Conservation (phyloP, 1,140 invertebrate genomes). For the Lordiphosa clarofinis region DNA sequence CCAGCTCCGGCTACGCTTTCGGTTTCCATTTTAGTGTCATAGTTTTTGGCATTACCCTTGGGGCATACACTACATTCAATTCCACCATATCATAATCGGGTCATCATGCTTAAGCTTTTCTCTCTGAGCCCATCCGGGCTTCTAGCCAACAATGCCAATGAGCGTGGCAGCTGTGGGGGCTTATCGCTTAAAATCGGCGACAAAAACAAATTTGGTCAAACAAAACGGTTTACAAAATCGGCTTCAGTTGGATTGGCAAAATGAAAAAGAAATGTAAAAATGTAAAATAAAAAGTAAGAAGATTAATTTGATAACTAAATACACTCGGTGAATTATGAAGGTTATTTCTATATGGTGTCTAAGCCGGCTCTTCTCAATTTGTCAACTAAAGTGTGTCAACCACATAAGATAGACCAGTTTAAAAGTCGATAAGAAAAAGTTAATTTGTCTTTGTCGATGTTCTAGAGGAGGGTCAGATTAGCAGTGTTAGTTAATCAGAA, state of each 20-base stretch:
- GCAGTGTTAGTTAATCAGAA: no score
- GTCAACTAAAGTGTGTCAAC: no score
- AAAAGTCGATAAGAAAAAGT: no score
- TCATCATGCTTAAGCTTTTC: slow-evolving; percentile 29
- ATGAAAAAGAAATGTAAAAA: slow-evolving; percentile 1
- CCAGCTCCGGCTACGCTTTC: background rate
- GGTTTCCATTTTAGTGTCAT: slow-evolving; percentile 23
- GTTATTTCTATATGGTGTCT: no score
- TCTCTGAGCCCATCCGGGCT: slow-evolving; percentile 4
- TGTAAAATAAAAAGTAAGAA: no score
- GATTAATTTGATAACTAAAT: no score
- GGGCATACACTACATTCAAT: slow-evolving; percentile 24
- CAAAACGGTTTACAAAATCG: slow-evolving; percentile 28
- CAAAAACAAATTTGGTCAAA: slow-evolving; percentile 29
- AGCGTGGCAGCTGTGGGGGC: slow-evolving; percentile 1
- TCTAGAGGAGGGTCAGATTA: no score
- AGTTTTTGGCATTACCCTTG: slow-evolving; percentile 12
- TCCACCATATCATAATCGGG: slow-evolving; percentile 47
- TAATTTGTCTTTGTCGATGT: no score
- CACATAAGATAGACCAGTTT: no score
- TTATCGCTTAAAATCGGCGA: slow-evolving; percentile 25
- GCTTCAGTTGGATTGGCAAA: slow-evolving; percentile 26
- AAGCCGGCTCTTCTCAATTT: no score
- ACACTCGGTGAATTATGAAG: no score
- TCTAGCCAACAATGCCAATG: slow-evolving; percentile 3